phyloP scores from a whole-genome alignment of 2,888 invertebrate species.

The Trissolcus japonicus region DNA sequence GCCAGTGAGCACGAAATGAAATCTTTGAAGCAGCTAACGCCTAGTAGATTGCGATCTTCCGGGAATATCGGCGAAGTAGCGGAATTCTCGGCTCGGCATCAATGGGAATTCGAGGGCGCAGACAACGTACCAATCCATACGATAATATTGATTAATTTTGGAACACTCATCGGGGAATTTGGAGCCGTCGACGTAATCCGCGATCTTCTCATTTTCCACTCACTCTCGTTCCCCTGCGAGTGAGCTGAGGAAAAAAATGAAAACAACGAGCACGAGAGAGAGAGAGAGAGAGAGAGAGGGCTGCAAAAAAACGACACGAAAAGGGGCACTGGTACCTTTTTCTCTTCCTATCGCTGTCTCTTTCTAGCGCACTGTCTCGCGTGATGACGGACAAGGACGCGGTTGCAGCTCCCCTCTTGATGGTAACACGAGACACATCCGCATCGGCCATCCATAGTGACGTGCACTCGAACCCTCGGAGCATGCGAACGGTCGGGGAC shows the following conservation, averaged over 20 bases:
- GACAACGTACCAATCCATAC: slow-evolving; percentile 31
- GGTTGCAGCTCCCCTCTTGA: slow-evolving; percentile 32
- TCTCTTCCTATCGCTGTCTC: slow-evolving; percentile 22
- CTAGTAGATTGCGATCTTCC: slow-evolving; percentile 33
- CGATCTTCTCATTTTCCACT: slow-evolving; percentile 33
- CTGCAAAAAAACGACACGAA: not conserved
- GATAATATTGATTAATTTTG: slow-evolving; percentile 49
- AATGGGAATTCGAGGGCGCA: slow-evolving; percentile 32
- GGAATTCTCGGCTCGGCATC: slow-evolving; percentile 25
- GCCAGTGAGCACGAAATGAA: slow-evolving; percentile 22
- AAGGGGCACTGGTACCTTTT: slow-evolving; percentile 5
- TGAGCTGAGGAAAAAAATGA: slow-evolving; percentile 6
- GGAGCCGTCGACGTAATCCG: slow-evolving; percentile 28
- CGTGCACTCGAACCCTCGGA: slow-evolving; percentile 53
- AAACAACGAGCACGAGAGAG: not conserved
- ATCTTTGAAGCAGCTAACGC: slow-evolving; percentile 19
- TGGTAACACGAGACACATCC: slow-evolving; percentile 52
- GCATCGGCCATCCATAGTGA: slow-evolving; percentile 49
- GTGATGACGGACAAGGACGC: not conserved
- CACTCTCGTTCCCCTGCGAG: slow-evolving; percentile 19
- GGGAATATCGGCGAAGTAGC: slow-evolving; percentile 32
- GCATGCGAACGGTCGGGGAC: slow-evolving; percentile 34
- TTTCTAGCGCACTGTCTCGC: not conserved
- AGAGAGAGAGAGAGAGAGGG: not conserved
- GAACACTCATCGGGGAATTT: slow-evolving; percentile 45